These are phyloP conservation scores for Hyalella azteca DNA, from an alignment of 2,888 invertebrate genomes.

Conservation along the genomic window DNA sequence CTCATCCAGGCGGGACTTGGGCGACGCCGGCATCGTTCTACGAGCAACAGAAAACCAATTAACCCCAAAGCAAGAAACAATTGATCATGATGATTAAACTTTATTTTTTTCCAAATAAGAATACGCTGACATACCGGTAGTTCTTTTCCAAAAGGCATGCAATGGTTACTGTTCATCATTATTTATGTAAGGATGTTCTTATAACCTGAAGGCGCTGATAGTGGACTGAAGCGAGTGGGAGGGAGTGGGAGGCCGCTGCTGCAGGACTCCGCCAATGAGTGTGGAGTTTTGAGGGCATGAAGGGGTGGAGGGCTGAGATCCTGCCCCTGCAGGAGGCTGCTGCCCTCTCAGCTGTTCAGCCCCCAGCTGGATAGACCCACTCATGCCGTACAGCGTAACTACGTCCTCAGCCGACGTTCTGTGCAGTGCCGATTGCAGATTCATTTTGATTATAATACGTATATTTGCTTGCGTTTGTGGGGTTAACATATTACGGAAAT, in stretches of 20 bases:
- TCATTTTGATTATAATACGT: too few relatives aligned
- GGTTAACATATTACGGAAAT: too few relatives aligned
- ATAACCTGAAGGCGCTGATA: slow-evolving; percentile 58
- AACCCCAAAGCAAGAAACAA: too few relatives aligned
- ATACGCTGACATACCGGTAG: too few relatives aligned
- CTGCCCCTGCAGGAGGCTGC: not conserved
- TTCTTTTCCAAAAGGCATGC: too few relatives aligned
- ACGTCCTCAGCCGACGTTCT: slow-evolving; percentile 52
- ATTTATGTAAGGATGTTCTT: too few relatives aligned
- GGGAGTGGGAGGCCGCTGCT: slow-evolving; percentile 48
- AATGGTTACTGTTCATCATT: not conserved
- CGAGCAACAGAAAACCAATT: not conserved
- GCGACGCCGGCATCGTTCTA: slow-evolving; percentile 57
- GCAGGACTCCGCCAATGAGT: not conserved
- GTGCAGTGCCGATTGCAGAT: too few relatives aligned
- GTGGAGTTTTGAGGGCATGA: slow-evolving; percentile 5
- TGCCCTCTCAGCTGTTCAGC: slow-evolving; percentile 52
- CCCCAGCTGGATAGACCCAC: slow-evolving; percentile 54
- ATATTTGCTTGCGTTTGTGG: too few relatives aligned
- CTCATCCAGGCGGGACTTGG: slow-evolving; percentile 43
- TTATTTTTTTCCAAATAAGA: too few relatives aligned
- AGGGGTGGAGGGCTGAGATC: not conserved
- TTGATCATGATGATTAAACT: too few relatives aligned
- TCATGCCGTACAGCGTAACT: slow-evolving; percentile 54
- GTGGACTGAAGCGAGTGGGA: slow-evolving; percentile 51